These are phyloP conservation scores for Sepioteuthis lessoniana DNA, from an alignment of 2,888 invertebrate genomes.

Conservation along the genomic window DNA sequence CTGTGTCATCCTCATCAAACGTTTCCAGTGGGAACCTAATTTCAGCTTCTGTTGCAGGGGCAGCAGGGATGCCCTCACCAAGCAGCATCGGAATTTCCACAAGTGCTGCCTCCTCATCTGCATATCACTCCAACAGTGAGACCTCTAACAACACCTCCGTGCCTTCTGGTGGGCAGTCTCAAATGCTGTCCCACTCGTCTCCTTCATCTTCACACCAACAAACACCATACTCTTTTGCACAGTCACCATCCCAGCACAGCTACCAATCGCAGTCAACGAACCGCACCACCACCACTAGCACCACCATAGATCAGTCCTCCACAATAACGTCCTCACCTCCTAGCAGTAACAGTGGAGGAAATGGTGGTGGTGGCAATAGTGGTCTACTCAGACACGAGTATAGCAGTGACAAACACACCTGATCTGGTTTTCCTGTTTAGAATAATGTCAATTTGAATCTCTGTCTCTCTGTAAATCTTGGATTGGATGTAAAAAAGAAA, in stretches of 20 bases:
- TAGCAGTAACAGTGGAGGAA: neutral
- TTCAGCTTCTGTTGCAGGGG: neutral
- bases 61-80: conserved; percentile 14
- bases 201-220: conserved; percentile 37
- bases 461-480: neutral
- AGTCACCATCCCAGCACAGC: conserved; percentile 39
- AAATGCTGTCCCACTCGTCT: neutral
- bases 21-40: neutral
- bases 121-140: conserved; percentile 1
- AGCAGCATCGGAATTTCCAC: neutral
- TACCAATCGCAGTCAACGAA: conserved; percentile 42
- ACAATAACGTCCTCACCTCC: neutral
- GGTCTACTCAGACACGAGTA: conserved; percentile 41
- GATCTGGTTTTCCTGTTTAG: neutral
- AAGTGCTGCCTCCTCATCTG: neutral
- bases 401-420: conserved; percentile 41
- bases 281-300: neutral
- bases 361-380: neutral
- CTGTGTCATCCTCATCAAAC: neutral
- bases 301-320: conserved; percentile 38
- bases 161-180: conserved; percentile 38
- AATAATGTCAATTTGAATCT: neutral
- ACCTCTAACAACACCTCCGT: conserved; percentile 37
- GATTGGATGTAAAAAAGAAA: neutral
- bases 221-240: conserved; percentile 38